A percentile compares a stretch with the other conserved stretches of the same genome.
Evolutionary conservation across 2,797 vertebrate species (phyloP).

Genomic region (Sebastes hopkinsi): DNA sequence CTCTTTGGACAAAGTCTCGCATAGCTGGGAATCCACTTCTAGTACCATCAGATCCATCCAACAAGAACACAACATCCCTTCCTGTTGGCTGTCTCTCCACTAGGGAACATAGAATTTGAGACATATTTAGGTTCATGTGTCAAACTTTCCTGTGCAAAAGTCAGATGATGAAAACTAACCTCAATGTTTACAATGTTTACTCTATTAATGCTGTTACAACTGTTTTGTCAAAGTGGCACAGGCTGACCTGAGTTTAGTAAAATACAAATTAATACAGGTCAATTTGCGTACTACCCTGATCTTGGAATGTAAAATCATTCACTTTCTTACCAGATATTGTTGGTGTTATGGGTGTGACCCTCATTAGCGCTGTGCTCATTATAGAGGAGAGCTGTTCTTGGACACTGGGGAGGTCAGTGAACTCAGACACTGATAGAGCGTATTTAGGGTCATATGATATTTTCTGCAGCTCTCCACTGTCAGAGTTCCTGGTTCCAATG

Average conservation of each 20-base stretch:
- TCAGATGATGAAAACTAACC: not conserved
- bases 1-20: conserved; percentile 57
- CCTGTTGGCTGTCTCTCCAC: conserved; percentile 4
- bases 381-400: conserved; percentile 46
- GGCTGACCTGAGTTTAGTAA: not conserved
- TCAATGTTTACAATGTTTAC: not conserved
- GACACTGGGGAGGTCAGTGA: conserved; percentile 50
- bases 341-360: not conserved
- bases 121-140: not conserved
- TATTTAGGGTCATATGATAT: conserved; percentile 51
- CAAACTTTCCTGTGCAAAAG: not conserved
- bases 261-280: not conserved
- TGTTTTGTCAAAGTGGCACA: not conserved
- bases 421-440: conserved; percentile 47
- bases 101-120: conserved; percentile 15
- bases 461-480: conserved; percentile 47
- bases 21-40: conserved; percentile 46
- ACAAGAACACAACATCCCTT: conserved; percentile 54
- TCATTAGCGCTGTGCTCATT: conserved; percentile 32
- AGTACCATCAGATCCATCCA: conserved; percentile 56
- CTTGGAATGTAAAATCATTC: not conserved
- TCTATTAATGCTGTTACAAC: not conserved
- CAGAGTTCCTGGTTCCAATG: conserved; percentile 69
- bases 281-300: not conserved
- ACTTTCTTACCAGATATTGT: conserved; percentile 60